These are phyloP conservation scores for Palythoa caribaeorum DNA, from an alignment of 92 coral and sea anemone genomes.

Conservation along the genomic window DNA sequence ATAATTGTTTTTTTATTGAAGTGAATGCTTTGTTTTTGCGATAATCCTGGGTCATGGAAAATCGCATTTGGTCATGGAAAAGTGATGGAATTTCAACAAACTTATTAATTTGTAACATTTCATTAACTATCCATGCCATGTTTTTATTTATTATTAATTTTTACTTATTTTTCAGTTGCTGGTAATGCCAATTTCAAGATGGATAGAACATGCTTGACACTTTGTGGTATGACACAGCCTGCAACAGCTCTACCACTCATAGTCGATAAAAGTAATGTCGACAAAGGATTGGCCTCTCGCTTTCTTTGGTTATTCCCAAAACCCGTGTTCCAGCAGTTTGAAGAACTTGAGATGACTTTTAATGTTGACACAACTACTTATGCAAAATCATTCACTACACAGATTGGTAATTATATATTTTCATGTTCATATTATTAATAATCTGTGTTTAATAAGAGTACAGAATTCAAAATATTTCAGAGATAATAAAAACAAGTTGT, in stretches of 20 bases:
- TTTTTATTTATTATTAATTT: no score
- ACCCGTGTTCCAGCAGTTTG: not conserved
- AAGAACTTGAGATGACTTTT: not conserved
- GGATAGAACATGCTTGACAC: constrained; percentile 21
- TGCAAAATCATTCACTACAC: not conserved
- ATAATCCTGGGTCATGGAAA: no score
- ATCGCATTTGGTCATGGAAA: no score
- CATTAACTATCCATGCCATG: no score
- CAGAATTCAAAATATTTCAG: no score
- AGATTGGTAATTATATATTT: not conserved
- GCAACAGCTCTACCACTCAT: constrained; percentile 30
- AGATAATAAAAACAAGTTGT: no score
- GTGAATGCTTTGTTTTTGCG: no score
- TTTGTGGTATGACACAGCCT: constrained; percentile 52
- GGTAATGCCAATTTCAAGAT: constrained; percentile 30
- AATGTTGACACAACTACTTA: not conserved
- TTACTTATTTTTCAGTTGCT: constrained; percentile 9
- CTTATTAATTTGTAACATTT: no score
- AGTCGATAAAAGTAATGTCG: constrained; percentile 36
- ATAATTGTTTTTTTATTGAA: no score
- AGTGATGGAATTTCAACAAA: no score
- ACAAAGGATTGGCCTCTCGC: constrained; percentile 35
- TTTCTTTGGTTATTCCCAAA: constrained; percentile 10
- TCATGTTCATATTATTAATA: no score
- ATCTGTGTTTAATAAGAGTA: no score